These are phyloP conservation scores for Wasmannia auropunctata DNA, from an alignment of 1,140 invertebrate species.

Conservation along the genomic window DNA sequence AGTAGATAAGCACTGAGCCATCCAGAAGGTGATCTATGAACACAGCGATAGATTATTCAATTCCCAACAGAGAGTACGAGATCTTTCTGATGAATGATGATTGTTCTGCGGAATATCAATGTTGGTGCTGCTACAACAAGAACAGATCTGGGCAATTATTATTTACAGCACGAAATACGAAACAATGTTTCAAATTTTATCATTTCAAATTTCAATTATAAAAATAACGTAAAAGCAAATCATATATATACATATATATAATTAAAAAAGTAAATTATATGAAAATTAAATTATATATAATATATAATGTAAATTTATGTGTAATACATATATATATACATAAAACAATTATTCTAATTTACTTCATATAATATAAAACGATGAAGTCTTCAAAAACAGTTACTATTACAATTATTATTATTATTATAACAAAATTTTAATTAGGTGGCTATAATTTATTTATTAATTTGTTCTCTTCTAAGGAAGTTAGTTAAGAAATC, in stretches of 20 bases:
- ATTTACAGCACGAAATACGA: constrained; percentile 28
- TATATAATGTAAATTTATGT: not conserved
- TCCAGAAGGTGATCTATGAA: constrained; percentile 57
- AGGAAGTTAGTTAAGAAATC: not conserved
- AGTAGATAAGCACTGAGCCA: constrained; percentile 52
- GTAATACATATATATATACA: not conserved
- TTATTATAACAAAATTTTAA: not conserved
- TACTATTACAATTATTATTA: not conserved
- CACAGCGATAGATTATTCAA: constrained; percentile 45
- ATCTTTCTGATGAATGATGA: constrained; percentile 38
- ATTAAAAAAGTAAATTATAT: constrained; percentile 5
- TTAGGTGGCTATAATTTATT: not conserved
- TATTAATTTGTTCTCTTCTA: not conserved
- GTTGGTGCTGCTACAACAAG: constrained; percentile 49
- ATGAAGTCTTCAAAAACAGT: not conserved
- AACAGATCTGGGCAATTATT: constrained; percentile 55
- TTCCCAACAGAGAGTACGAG: constrained; percentile 31
- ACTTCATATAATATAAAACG: not conserved
- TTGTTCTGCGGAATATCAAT: constrained; percentile 43
- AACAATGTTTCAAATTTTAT: not conserved
- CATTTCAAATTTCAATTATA: not conserved
- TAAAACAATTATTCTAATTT: not conserved
- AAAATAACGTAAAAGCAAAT: not conserved
- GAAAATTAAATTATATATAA: not conserved
- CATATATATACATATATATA: not conserved